These are phyloP conservation scores for Atethmia centrago DNA, from an alignment of 2,888 invertebrate genomes.

Conservation along the genomic window DNA sequence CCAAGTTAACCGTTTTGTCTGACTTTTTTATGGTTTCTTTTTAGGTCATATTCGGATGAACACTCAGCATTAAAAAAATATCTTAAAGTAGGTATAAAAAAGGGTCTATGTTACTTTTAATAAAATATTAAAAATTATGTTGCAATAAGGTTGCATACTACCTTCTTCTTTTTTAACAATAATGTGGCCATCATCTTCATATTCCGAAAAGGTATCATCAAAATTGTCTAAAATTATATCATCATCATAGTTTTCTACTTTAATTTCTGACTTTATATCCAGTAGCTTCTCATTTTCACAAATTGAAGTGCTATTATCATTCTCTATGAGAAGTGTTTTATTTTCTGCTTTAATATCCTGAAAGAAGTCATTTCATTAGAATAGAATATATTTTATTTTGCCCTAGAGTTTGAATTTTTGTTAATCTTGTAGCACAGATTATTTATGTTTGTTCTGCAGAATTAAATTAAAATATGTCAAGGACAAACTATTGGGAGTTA, in stretches of 20 bases:
- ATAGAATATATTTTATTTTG: too few relatives aligned
- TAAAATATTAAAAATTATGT: not conserved
- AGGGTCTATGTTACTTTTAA: not conserved
- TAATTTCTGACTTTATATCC: slow-evolving; percentile 60
- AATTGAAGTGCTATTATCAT: slow-evolving; percentile 8
- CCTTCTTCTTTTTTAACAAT: slow-evolving; percentile 44
- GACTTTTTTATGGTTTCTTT: not conserved
- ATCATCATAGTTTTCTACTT: slow-evolving; percentile 44
- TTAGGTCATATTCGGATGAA: not conserved
- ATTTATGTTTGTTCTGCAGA: not conserved
- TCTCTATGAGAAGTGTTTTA: slow-evolving; percentile 10
- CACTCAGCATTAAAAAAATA: not conserved
- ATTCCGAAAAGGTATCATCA: slow-evolving; percentile 39
- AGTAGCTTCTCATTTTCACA: slow-evolving; percentile 13
- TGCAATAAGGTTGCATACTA: slow-evolving; percentile 11
- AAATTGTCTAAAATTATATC: slow-evolving; percentile 21
- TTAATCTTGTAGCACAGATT: too few relatives aligned
- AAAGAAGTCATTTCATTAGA: slow-evolving; percentile 8
- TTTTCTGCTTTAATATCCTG: slow-evolving; percentile 62
- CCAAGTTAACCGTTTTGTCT: not conserved
- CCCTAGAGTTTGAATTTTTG: not conserved
- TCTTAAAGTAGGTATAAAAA: not conserved
- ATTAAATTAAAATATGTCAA: not conserved
- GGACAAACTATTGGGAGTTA: not conserved
- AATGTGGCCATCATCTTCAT: slow-evolving; percentile 22